A percentile compares a stretch with the other conserved stretches of the same genome.
phyloP scores from a whole-genome alignment of 2,113 vertebrate species.

The Gavialis gangeticus region DNA sequence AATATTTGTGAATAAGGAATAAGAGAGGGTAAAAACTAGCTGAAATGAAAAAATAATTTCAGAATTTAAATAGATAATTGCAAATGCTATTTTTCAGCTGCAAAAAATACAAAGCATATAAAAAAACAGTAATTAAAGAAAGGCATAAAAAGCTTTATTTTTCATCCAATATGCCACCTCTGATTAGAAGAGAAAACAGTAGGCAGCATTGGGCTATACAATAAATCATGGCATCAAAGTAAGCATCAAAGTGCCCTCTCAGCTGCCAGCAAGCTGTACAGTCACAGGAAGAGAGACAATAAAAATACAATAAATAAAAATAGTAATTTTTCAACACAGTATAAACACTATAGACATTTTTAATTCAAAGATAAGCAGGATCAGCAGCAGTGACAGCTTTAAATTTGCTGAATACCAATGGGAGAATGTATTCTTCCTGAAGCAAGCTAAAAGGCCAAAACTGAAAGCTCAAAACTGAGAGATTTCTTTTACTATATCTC shows the following conservation, averaged over 20 bases:
- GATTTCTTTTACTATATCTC: constrained; percentile 35
- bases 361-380: constrained; percentile 70
- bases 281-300: constrained; percentile 51
- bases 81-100: constrained; percentile 9
- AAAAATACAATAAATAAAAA: constrained; percentile 66
- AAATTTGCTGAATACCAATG: constrained; percentile 74
- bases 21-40: not conserved
- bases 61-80: constrained; percentile 38
- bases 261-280: constrained; percentile 43
- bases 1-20: not conserved
- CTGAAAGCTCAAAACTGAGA: constrained; percentile 42
- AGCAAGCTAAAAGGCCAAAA: constrained; percentile 55
- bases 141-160: constrained; percentile 60
- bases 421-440: constrained; percentile 69
- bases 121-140: constrained; percentile 58
- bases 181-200: constrained; percentile 65
- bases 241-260: constrained; percentile 42
- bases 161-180: constrained; percentile 33
- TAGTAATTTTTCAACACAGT: constrained; percentile 32
- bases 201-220: constrained; percentile 35
- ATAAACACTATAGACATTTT: constrained; percentile 72
- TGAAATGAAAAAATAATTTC: constrained; percentile 39
- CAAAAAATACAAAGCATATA: constrained; percentile 55
- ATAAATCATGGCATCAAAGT: constrained; percentile 59
- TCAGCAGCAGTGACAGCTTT: constrained; percentile 72